Base-by-base conservation (phyloP, 2,113 vertebrate species). In the Hypomesus transpacificus region DNA sequence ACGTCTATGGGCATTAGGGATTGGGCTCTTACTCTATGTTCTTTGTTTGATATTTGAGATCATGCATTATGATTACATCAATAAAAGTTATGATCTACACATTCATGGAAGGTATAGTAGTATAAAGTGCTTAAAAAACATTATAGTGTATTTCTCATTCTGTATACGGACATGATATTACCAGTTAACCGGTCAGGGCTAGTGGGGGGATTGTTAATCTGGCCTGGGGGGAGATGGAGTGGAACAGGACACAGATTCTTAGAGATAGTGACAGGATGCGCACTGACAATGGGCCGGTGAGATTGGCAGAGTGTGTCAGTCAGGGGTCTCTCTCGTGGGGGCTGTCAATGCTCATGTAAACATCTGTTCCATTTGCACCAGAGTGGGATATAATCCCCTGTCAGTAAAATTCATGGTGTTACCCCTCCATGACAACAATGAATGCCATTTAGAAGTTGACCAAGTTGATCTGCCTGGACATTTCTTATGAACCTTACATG, bases 331-430 rank as follows among this genome's bases (percentile, higher is more conserved):
- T 69, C 21, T 1, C 73, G 77, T 78, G 77, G 79, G 87, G 85
- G 53, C 52, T 8, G 73, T 64, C 78, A 68, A 73, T 77, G 70
- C 75, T 75, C 66, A 24, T 84, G 83, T 85, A 85, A 87, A 85
- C 87, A 86, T 88, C 86, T 89, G 87, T 75, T 86, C 78, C 65
- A 75, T 24, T 1, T n/a, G 26, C 69, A 14, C 34, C 20, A 62
- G 5, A 78, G 68, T 58, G 66, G 69, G 82, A 67, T 66, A 84
- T 84, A 86, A 85, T 86, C 81, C 54, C 71, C 56, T 65, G 51
- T 77, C 79, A 39, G 71, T 80, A 73, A 74, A 74, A 79, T 76
- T 68, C 77, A 80, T 75, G 18, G 20, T 59, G 75, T 77, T 70
- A 54, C 74, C 78, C 75, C 11, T 68, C 28, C 26, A 63, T 60